Base-by-base conservation (phyloP, 1,140 invertebrate species). In the Heliconius hermathena region DNA sequence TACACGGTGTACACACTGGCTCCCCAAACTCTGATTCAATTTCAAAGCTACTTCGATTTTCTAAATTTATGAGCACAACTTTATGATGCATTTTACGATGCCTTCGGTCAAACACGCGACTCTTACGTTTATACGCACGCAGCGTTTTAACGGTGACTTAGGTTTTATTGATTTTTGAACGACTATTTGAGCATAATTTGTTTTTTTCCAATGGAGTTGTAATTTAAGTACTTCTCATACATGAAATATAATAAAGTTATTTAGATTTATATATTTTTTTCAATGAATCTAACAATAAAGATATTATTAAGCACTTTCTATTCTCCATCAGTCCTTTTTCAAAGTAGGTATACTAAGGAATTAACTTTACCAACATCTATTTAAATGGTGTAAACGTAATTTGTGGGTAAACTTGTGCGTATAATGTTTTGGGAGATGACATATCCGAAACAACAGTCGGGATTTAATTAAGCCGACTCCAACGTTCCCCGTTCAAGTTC, bases 331-430 rank as follows among this genome's bases (percentile, higher is more conserved):
- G 2, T 22, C 54, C n/a, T 60, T 60, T 22, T 60, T 22, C 8
- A 71, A 36, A 71, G 29, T 36, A 8, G 49, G 18, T 52, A 52
- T 71, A 71, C 16, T 91, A 89, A 92, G 90, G 89, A 88, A 88
- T 82, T 86, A 87, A 92, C 84, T 91, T 90, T 84, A 83, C 86
- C 88, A 89, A 86, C 83, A 87, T 89, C 85, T 88, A 91, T 91
- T 89, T 88, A 87, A 92, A 90, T 90, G 88, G 88, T 90, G 88
- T 88, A 92, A 90, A 92, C 86, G 89, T 91, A 91, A 92, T 91
- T 91, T 93, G 89, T 90, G 87, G 89, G 86, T 77, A 87, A 92
- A 91, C 86, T 92, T 91, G 81, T 81, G 81, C 84, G 87, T 89
- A 85, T 90, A 89, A 91, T 89, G 88, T 87, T 88, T 87, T 81